Base-by-base conservation (phyloP, 1,140 invertebrate species). In the Neodiprion fabricii region DNA sequence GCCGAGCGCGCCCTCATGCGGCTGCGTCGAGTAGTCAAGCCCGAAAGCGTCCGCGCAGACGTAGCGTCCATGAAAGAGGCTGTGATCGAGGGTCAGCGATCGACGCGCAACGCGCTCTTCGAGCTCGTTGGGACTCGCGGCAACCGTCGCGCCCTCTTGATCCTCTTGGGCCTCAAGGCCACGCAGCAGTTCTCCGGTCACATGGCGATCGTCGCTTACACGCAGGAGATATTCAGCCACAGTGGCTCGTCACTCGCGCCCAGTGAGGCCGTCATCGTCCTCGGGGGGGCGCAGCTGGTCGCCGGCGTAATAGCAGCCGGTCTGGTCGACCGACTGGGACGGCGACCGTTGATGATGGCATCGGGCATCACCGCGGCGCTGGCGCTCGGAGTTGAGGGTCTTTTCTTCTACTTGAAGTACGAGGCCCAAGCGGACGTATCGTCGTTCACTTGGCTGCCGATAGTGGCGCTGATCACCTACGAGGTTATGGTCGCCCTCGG, bases 151-250 rank as follows among this genome's bases (percentile, higher is more conserved):
- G 92, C 91, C 17, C 85, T 95, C 1, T 84, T 92, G n/a, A 92
- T 95, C 69, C 88, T 92, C 23, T 78, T 94, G 47, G 89, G 91
- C 17, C 86, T 95, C 72, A 93, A 94, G 83, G 89, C 92, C 0
- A 92, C 94, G 5, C 94, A 96, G 81, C 93, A 95, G 79, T 91
- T 95, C 68, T 94, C 91, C 49, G 93, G 94, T 1, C 94, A 94
- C 71, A 94, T 94, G 77, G 94, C 93, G 2, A 90, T 96, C 40
- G 92, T 94, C 76, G 92, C 94, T 28, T 95, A 95, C 81, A 90
- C 93, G 0, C 92, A 94, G 72, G 90, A 92, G 73, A 95, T 96
- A 80, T 94, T 96, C 80, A 89, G 92, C 28, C 89, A 91, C 53
- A 91, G 94, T 28, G 92, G 92, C 66, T 90, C 89, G 4, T 83